Evolutionary conservation across 2,888 invertebrate genomes (phyloP), one percentile per base, ranked within the genome.

Genomic region (Ellobium chinense): DNA sequence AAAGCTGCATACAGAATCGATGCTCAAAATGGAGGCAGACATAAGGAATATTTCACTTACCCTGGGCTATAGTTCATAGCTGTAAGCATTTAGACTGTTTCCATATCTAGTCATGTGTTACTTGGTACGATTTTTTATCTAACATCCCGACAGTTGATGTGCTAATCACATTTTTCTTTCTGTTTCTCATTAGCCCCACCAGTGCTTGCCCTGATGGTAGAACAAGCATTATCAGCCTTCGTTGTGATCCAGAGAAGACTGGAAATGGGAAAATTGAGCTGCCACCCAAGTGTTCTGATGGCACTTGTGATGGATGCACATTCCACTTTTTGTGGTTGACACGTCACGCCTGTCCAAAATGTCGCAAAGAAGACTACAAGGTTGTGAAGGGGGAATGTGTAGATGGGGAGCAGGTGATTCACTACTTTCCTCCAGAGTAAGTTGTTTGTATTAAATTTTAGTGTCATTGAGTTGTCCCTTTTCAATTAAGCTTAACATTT

Each of bases 241-340:
- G 94, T 29, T 95, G 95, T 90, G 93, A 94, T 84, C 91, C 93
- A 2, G 90, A 89, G 56, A 79, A 88, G 80, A 84, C 88, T 58
- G 88, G 85, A 4, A 81, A 84, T n/a, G 91, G 90, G 31, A 83
- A 85, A n/a, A 85, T 90, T 91, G 79, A 88, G 31, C 89, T 94
- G 56, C 94, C 94, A 3, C 91, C 93, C 1, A 92, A 93, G 78
- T 94, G 94, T 88, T 92, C 94, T 0, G 94, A 94, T 89, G 95
- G 94, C 9, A 95, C 95, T 0, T 95, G 95, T 89, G 94, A 95
- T 89, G 95, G 95, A 1, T 95, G 95, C 88, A 93, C 93, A 76
- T 95, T 94, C 88, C 94, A 94, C 88, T 94, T 94, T 86, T 86
- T 94, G 83, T 94, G 94, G 94, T 89, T 87, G 76, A 93, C 93